A percentile compares a stretch with the other conserved stretches of the same genome.
Evolutionary conservation across 53 echinoderm and acorn worm species (phyloP).

Genomic region (Apostichopus leukothele): DNA sequence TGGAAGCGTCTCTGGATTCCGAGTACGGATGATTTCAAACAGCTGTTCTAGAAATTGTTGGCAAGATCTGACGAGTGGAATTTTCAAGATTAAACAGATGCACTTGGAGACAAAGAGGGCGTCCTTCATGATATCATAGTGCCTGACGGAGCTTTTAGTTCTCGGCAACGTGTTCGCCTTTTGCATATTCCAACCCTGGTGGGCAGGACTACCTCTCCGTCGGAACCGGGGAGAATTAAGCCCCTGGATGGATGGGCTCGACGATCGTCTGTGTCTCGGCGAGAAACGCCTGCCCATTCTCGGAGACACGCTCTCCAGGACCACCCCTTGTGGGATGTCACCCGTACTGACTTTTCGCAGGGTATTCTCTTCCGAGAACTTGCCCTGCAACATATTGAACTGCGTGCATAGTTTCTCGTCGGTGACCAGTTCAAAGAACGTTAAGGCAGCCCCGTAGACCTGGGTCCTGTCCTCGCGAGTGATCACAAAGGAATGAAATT

Average conservation of each 20-base stretch:
- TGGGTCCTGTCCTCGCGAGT: slow-evolving; percentile 86
- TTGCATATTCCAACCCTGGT: slow-evolving; percentile 50
- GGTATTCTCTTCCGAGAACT: slow-evolving; percentile 61
- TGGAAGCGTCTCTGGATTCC: slow-evolving; percentile 66
- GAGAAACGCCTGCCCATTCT: slow-evolving; percentile 64
- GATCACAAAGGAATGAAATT: slow-evolving; percentile 91
- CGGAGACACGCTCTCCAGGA: slow-evolving; percentile 79
- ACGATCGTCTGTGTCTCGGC: slow-evolving; percentile 55
- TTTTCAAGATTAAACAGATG: slow-evolving; percentile 82
- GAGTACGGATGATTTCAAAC: slow-evolving; percentile 65
- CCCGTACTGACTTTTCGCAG: slow-evolving; percentile 70
- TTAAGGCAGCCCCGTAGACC: slow-evolving; percentile 83
- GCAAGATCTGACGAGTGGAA: slow-evolving; percentile 73
- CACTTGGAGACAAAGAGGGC: slow-evolving; percentile 88
- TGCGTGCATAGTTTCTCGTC: slow-evolving; percentile 63
- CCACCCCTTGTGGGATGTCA: slow-evolving; percentile 64
- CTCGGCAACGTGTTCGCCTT: slow-evolving; percentile 64
- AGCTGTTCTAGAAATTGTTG: slow-evolving; percentile 81
- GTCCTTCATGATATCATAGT: slow-evolving; percentile 85
- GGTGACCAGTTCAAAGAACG: slow-evolving; percentile 82
- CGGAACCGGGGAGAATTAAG: slow-evolving; percentile 70
- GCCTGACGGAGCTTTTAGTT: slow-evolving; percentile 55
- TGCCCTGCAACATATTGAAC: slow-evolving; percentile 65
- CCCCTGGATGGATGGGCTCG: slow-evolving; percentile 67
- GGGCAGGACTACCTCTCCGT: slow-evolving; percentile 61